Percentiles rank a stretch among this genome's conserved stretches.
phyloP scores from a whole-genome alignment of 2,888 invertebrate genomes.

The Hypomecis punctinalis region DNA sequence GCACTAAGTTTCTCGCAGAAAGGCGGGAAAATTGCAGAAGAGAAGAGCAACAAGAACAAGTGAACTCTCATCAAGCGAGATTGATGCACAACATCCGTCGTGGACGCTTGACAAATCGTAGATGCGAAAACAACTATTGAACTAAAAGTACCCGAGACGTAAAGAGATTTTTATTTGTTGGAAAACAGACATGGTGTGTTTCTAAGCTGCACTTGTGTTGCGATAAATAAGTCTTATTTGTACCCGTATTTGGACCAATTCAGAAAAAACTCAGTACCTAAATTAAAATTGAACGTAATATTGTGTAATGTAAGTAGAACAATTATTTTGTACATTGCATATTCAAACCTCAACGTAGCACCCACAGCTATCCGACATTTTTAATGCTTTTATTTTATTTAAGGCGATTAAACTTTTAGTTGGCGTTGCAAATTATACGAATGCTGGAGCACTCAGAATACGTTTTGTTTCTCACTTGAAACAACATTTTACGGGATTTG shows the following conservation, averaged over 20 bases:
- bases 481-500: too few relatives aligned
- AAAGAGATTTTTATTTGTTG: slow-evolving; percentile 5
- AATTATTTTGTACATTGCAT: too few relatives aligned
- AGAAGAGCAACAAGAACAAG: slow-evolving; percentile 25
- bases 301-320: too few relatives aligned
- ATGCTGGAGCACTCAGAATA: too few relatives aligned
- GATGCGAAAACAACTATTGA: slow-evolving; percentile 21
- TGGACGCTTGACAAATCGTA: slow-evolving; percentile 15
- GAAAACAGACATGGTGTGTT: neutral
- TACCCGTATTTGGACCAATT: neutral
- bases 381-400: too few relatives aligned
- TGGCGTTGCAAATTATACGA: too few relatives aligned
- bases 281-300: too few relatives aligned
- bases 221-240: slow-evolving; percentile 2
- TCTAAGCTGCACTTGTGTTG: slow-evolving; percentile 2
- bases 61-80: slow-evolving; percentile 29
- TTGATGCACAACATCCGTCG: slow-evolving; percentile 22
- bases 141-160: slow-evolving; percentile 8
- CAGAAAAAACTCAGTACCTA: neutral
- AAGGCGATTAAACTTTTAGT: too few relatives aligned
- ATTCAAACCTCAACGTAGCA: too few relatives aligned
- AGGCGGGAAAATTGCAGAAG: slow-evolving; percentile 18
- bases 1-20: slow-evolving; percentile 23
- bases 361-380: too few relatives aligned
- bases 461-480: too few relatives aligned